A percentile compares a stretch with the other conserved stretches of the same genome.
Evolutionary conservation across 2,888 invertebrate species (phyloP).

Genomic region (Coelopa pilipes): DNA sequence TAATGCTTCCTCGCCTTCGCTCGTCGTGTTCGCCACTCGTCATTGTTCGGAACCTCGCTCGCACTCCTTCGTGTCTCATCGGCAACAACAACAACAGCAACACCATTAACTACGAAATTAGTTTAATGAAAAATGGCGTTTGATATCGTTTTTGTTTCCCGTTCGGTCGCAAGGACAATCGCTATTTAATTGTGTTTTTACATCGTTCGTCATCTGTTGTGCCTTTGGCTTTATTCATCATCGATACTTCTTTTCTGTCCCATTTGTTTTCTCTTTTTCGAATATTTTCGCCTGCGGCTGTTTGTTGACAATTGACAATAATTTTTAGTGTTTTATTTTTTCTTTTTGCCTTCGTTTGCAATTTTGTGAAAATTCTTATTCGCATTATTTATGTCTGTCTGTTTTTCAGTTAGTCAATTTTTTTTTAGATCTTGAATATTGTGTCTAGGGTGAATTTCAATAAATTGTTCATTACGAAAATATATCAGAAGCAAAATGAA

Average conservation of each 20-base stretch:
- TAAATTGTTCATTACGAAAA: neutral
- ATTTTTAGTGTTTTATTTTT: constrained; percentile 9
- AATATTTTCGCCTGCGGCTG: neutral
- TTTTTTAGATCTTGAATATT: neutral
- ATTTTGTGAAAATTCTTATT: constrained; percentile 6
- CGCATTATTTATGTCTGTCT: neutral
- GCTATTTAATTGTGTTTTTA: neutral
- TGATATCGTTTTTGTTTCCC: constrained; percentile 1
- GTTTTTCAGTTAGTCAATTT: neutral
- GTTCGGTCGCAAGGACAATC: constrained; percentile 21
- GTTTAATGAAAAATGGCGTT: neutral
- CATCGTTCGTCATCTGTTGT: neutral
- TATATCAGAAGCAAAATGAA: neutral
- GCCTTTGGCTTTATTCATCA: neutral
- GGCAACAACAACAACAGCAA: constrained; percentile 25
- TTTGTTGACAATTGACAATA: constrained; percentile 27
- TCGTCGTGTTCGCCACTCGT: constrained; percentile 28
- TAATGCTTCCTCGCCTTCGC: constrained; percentile 27
- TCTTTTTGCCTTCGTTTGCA: neutral
- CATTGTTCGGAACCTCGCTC: neutral
- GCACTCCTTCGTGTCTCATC: constrained; percentile 18
- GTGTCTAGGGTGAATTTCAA: neutral
- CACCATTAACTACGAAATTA: no score
- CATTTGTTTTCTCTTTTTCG: neutral
- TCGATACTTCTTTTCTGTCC: neutral